A percentile compares a stretch with the other conserved stretches of the same genome.
These are phyloP conservation scores for Saxidomus purpurata DNA, from an alignment of 1,140 invertebrate genomes.

Conservation along the genomic window DNA sequence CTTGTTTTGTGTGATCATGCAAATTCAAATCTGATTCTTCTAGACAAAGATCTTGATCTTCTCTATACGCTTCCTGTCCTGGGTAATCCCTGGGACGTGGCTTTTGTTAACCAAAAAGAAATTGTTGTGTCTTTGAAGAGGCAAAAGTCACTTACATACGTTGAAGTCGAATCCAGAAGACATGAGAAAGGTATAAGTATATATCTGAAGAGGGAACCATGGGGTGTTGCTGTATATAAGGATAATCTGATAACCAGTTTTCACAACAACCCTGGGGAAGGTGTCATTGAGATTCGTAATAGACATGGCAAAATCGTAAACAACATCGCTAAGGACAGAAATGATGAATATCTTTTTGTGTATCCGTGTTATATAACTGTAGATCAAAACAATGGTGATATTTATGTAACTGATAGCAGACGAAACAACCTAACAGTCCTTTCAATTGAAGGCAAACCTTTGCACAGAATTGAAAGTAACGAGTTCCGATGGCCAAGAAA, in stretches of 20 bases:
- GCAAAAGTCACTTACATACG: background rate
- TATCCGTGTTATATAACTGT: background rate
- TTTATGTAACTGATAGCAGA: background rate
- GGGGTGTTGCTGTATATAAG: background rate
- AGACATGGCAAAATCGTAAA: background rate
- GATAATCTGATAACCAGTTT: background rate
- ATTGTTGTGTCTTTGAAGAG: background rate
- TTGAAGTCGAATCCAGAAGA: background rate
- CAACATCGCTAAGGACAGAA: background rate
- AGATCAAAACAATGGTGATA: background rate
- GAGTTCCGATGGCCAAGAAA: background rate
- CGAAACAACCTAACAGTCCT: background rate
- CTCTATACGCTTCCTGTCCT: background rate
- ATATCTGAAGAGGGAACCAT: background rate
- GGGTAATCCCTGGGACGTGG: background rate
- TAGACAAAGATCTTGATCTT: background rate
- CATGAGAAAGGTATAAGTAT: background rate
- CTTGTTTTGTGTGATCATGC: background rate
- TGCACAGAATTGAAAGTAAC: background rate
- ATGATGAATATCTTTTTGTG: background rate
- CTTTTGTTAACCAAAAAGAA: background rate
- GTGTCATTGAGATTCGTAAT: background rate
- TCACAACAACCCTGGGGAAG: background rate
- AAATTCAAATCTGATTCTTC: background rate
- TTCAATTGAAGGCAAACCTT: background rate